Evolutionary conservation across 2,888 invertebrate species (phyloP), one percentile per base, ranked within the genome.

Genomic region (Clitarchus hookeri): DNA sequence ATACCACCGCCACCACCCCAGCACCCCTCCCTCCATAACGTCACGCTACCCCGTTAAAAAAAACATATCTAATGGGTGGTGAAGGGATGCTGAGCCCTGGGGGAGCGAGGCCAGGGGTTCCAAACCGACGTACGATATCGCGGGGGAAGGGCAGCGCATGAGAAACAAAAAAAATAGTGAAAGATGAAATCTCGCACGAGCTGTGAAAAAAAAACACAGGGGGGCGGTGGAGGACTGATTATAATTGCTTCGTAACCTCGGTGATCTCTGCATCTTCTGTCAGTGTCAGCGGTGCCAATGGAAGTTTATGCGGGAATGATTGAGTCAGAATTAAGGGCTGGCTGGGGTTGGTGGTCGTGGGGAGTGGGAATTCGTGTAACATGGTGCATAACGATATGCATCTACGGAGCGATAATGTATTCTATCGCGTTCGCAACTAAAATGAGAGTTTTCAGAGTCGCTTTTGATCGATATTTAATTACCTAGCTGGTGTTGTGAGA

Each of bases 271-370:
- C 65, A 65, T 65, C 65, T 65, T 65, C 65, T n/a, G n/a, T 65
- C 65, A 65, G 65, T 65, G 65, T 65, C 65, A 65, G 13, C 65
- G 23, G 65, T 19, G 65, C 65, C 65, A n/a, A n/a, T 65, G 12
- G 65, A 8, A 8, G 65, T 65, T 65, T 65, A n/a, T 65, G 65
- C 65, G 65, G 65, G 65, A n/a, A 65, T 65, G 65, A 65, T 65
- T 65, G 65, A 65, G 65, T 65, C 65, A 19, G 65, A 65, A 65
- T 65, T 65, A 65, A 65, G 65, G 65, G 65, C n/a, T 65, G 65
- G 65, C 53, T 19, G 53, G 53, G 53, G n/a, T 8, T 65, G 65
- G 65, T 65, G 65, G 23, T 23, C 23, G n/a, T 19, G 65, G 65
- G n/a, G 65, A 19, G 65, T 23, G 65, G 13, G 53, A 36, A 53